phyloP scores from a whole-genome alignment of 23 tunicate genomes.

The Trididemnum nubilum region DNA sequence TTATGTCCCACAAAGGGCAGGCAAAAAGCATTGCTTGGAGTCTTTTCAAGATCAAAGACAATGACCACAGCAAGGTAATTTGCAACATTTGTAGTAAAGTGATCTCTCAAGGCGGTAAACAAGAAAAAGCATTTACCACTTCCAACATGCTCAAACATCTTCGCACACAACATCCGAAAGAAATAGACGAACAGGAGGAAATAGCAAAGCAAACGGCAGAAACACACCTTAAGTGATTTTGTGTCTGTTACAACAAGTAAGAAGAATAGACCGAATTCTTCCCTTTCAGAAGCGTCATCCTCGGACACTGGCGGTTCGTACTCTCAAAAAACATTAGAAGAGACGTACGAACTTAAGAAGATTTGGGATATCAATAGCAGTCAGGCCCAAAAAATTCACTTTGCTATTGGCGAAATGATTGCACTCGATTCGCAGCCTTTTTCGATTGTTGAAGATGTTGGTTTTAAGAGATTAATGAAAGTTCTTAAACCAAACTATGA shows the following conservation, averaged over 20 bases:
- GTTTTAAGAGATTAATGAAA: constrained; percentile 35
- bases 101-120: constrained; percentile 2
- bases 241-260: background rate
- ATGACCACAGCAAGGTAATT: background rate
- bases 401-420: constrained; percentile 34
- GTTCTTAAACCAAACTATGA: constrained; percentile 14
- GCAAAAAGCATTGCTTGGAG: too few species aligned
- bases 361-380: constrained; percentile 23
- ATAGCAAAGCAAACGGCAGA: constrained; percentile 13
- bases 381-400: constrained; percentile 7
- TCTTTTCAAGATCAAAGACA: background rate
- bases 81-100: constrained; percentile 3
- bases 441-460: constrained; percentile 41
- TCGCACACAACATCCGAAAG: constrained; percentile 1
- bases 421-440: constrained; percentile 54
- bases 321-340: constrained; percentile 9
- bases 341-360: constrained; percentile 2
- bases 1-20: too few species aligned
- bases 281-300: background rate
- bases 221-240: background rate
- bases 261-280: background rate
- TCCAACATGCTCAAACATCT: constrained; percentile 1
- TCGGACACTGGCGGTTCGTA: background rate
- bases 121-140: constrained; percentile 3
- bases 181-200: constrained; percentile 7